Evolutionary conservation across 2,888 invertebrate genomes (phyloP).

Genomic region (Beris chalybata): DNA sequence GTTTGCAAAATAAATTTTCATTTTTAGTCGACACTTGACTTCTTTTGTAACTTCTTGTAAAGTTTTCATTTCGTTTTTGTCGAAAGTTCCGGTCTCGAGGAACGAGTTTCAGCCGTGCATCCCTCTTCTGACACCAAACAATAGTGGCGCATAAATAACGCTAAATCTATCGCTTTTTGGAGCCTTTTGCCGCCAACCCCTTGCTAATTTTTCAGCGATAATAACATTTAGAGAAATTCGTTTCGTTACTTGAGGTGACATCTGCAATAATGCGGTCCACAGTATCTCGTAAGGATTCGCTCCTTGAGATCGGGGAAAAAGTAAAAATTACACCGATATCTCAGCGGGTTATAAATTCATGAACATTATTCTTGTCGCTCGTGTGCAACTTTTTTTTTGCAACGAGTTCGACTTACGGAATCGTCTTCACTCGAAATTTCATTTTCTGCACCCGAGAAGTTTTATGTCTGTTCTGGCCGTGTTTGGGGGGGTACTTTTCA

Average conservation of each 20-base stretch:
- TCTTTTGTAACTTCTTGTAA: not conserved
- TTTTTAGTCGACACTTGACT: conserved; percentile 35
- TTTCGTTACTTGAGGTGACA: conserved; percentile 28
- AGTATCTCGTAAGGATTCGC: no score
- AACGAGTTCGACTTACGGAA: no score
- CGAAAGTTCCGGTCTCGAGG: not conserved
- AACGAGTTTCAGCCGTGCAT: conserved; percentile 4
- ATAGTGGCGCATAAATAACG: no score
- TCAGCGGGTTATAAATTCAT: conserved; percentile 32
- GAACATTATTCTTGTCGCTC: conserved; percentile 27
- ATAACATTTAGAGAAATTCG: conserved; percentile 16
- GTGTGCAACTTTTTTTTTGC: not conserved
- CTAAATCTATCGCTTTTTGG: no score
- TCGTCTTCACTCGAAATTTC: no score
- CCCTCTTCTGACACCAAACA: no score
- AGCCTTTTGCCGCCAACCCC: no score
- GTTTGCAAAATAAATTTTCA: conserved; percentile 34
- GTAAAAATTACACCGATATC: conserved; percentile 34
- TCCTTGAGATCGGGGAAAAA: conserved; percentile 3
- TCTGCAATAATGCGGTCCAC: conserved; percentile 33
- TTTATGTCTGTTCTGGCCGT: not conserved
- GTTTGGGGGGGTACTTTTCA: no score
- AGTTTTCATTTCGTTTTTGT: no score
- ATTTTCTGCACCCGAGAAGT: not conserved
- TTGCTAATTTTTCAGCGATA: no score